Base-by-base conservation (phyloP, 2,113 vertebrate genomes). In the Oreochromis spilurus region DNA sequence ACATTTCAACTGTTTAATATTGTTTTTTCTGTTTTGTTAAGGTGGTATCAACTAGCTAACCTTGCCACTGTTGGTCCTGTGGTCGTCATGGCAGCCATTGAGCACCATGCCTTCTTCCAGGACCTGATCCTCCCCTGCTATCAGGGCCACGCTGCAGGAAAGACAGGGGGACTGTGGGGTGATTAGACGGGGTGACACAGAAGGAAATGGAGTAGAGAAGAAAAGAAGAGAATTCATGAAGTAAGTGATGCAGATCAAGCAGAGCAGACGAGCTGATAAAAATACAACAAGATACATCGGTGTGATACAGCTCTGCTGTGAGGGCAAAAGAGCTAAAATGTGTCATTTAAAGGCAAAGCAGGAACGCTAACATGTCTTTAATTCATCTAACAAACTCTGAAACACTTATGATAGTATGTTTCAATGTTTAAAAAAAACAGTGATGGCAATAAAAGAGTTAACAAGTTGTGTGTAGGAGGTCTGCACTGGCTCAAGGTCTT, bases 81-180 rank as follows among this genome's bases (percentile, higher is more conserved):
- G 96, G 87, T 99, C 98, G 26, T 98, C 98, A 87, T 96, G 97
- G 95, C 97, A 96, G 92, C 97, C 97, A 52, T 97, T 97, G 88
- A 96, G 96, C 81, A 97, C 93, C 5, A 95, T 82, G 89, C 94
- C 97, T 87, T 97, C 97, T 50, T 98, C 97, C 70, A 79, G 54
- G 67, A 78, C 52, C 84, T 92, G 95, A 95, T 97, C 96, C 10
- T 94, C 96, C 82, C 92, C 96, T 84, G 97, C 94, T 85, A 96
- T 88, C 87, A 97, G 95, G 5, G 94, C 95, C 87, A 94, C 95
- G 84, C 93, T 96, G 90, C 98, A 98, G 10, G 97, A 97, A 81
- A 96, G 95, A 91, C 98, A 98, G 40, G 91, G 89, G 79, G 96
- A 95, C 98, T 99, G 93, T 43, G 7, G 92, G 65, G 78, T 67